Base-by-base conservation (phyloP, 2,113 vertebrate species). In the Pyxicephalus adspersus region DNA sequence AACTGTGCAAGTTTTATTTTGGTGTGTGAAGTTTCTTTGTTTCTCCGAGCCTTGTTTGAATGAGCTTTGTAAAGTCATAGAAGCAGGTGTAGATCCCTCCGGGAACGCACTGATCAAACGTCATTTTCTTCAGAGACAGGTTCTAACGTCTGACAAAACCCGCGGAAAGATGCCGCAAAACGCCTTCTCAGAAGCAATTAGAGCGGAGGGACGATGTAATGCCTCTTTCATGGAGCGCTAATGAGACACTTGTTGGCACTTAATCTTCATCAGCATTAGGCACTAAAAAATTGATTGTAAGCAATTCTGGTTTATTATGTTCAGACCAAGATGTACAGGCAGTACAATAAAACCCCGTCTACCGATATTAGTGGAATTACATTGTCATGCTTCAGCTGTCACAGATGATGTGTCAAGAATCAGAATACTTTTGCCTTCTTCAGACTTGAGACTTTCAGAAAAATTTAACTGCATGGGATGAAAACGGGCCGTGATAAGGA, bases 261-360 rank as follows among this genome's bases (percentile, higher is more conserved):
- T 77, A 26, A 65, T 77, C 75, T 77, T 76, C 74, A 76, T 76
- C 74, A 76, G 61, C 50, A 18, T 64, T 18, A 28, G 45, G 61
- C 34, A 34, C 45, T 13, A 18, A 20, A 29, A 64, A n/a, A 4
- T 16, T 20, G 61, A 64, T 52, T 15, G 25, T 3, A 17, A 28
- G 61, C 26, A 87, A 80, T 85, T 82, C 83, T n/a, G 80, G 34
- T 61, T 80, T 80, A 76, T 85, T 26, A 64, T 63, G 11, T 5
- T 6, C 38, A 18, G 58, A n/a, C 9, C 18, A 45, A 20, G 13
- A 28, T 26, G 34, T 31, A 25, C 34, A 34, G 18, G 22, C 5
- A 19, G 29, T 15, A 5, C 38, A 8, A 45, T 20, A 60, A 63
- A 45, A 63, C 34, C 1, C 13, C 22, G 20, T 60, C 26, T 1